Percentiles rank a stretch among this genome's conserved stretches.
phyloP scores from a whole-genome alignment of 2,888 invertebrate genomes.

The Caenorhabditis sinica region DNA sequence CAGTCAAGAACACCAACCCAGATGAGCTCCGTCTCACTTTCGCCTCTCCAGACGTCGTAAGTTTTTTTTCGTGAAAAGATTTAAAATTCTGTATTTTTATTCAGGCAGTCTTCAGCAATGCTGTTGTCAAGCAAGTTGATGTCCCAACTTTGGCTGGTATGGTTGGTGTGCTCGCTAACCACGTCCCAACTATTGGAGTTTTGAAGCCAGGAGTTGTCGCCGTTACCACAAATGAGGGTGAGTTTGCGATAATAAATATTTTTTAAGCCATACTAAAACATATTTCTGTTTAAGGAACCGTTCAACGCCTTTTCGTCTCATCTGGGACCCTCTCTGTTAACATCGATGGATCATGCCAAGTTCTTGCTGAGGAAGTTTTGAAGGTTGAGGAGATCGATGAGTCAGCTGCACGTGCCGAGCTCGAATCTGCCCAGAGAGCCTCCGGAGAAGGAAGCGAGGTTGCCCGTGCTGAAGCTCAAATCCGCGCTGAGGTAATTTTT shows the following conservation, averaged over 20 bases:
- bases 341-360: constrained; percentile 82
- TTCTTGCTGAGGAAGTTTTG: constrained; percentile 81
- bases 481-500: constrained; percentile 77
- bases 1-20: constrained; percentile 68
- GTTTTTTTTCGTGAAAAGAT: not conserved
- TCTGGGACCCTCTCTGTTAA: constrained; percentile 83
- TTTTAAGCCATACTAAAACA: too few species aligned
- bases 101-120: constrained; percentile 79
- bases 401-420: constrained; percentile 77
- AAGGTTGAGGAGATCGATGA: constrained; percentile 81
- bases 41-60: constrained; percentile 79
- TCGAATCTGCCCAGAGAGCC: constrained; percentile 81
- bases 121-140: constrained; percentile 82
- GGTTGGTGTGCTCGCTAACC: constrained; percentile 82
- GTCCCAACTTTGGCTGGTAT: constrained; percentile 82
- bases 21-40: constrained; percentile 80
- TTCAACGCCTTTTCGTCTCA: constrained; percentile 80
- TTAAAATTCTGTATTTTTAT: constrained; percentile 10
- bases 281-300: constrained; percentile 73
- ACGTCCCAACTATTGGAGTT: constrained; percentile 83
- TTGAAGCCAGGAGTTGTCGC: constrained; percentile 83
- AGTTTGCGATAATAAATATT: not conserved
- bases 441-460: constrained; percentile 79
- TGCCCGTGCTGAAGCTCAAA: constrained; percentile 80
- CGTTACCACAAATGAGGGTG: constrained; percentile 80